Base-by-base conservation (phyloP, 2,113 vertebrate genomes). In the Felis catus region DNA sequence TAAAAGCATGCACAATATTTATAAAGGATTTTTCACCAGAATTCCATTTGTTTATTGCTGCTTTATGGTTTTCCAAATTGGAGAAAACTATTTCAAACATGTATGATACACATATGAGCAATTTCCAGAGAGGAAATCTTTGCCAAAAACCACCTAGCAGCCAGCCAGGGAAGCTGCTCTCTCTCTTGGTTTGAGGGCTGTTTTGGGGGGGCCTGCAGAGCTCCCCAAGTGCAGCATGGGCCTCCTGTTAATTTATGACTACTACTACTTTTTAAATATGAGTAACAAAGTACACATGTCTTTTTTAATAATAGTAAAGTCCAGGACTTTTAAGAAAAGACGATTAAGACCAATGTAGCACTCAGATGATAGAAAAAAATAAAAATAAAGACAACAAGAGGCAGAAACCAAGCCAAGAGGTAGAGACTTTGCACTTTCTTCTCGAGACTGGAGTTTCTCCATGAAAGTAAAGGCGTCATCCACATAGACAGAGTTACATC, bases 301-400 rank as follows among this genome's bases (percentile, higher is more conserved):
- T 98, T 98, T 98, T 97, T 92, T 80, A 95, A 98, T 97, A 98
- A 96, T 96, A 97, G 84, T 33, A n/a, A 92, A 98, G 84, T 96
- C 87, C 82, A 97, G 92, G 80, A 25, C 41, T 87, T 96, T 93
- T 80, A 91, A 95, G 95, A 74, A 96, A 96, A 92, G 92, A 55
- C 1, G 7, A 81, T 66, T 41, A 58, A 85, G 58, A 65, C 58
- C 61, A 89, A 41, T 19, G 31, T 29, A 51, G 18, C 14, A 1
- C 66, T 93, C 70, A 39, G 18, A 39, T 21, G 33, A 82, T 73
- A 58, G 78, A 39, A 78, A 31, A 39, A 23, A 33, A 48, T 63
- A 74, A 58, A 45, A 21, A 61, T 23, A 61, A 45, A 74, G 70
- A 93, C n/a, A 68, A 61, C 2, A 36, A 90, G 71, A 78, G 45